phyloP scores from a whole-genome alignment of 2,113 vertebrate genomes.

The Benitochromis conjunctus region DNA sequence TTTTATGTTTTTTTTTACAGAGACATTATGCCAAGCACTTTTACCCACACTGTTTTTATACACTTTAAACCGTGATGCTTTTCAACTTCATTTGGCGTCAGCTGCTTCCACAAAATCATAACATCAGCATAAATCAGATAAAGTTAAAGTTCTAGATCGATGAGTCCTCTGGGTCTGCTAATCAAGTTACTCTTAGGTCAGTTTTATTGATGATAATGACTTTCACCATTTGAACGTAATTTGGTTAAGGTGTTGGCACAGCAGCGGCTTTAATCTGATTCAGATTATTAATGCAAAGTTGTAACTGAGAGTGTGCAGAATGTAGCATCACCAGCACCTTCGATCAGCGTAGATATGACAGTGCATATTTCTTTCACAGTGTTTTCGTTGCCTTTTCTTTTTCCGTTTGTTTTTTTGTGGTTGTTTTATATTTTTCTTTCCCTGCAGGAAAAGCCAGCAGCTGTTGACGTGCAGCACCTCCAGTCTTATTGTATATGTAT shows the following conservation, averaged over 20 bases:
- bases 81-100: not conserved
- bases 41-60: not conserved
- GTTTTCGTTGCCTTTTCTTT: not conserved
- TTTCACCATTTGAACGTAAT: not conserved
- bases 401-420: not conserved
- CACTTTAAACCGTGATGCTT: not conserved
- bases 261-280: not conserved
- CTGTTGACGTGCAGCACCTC: slow-evolving; percentile 14
- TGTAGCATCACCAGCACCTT: not conserved
- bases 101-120: not conserved
- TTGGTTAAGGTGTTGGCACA: not conserved
- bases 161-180: not conserved
- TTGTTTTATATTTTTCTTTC: not conserved
- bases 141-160: not conserved
- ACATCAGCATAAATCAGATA: not conserved
- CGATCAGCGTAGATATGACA: not conserved
- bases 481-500: slow-evolving; percentile 14
- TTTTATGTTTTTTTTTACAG: not conserved
- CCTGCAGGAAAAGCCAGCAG: not conserved
- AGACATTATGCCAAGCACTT: not conserved
- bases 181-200: not conserved
- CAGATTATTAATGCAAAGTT: not conserved
- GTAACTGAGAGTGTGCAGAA: not conserved
- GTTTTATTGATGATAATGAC: not conserved
- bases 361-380: not conserved